Evolutionary conservation across 2,113 vertebrate genomes (phyloP), one percentile per base, ranked within the genome.

Genomic region (Pogona vitticeps): DNA sequence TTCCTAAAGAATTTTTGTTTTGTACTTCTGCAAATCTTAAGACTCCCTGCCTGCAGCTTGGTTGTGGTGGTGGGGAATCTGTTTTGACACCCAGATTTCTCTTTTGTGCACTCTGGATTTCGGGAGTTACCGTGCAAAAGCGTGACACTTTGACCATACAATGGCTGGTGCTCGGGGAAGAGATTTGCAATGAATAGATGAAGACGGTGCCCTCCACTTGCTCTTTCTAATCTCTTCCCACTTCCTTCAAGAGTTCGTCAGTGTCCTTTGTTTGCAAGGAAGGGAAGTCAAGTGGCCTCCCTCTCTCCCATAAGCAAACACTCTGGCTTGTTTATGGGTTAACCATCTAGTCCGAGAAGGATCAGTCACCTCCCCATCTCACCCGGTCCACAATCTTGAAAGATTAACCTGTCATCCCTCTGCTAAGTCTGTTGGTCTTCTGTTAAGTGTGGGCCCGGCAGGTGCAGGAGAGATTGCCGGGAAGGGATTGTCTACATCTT

Each of bases 271-370:
- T 26, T 42, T 26, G 58, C 67, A 1, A 80, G 83, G 58, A 85
- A 26, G 21, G 80, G 67, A 14, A 23, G 58, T 77, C 56, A 85
- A 86, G 28, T 67, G 56, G 3, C 33, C 76, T 88, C 80, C 79
- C 73, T 90, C 83, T 52, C 0, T 63, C 28, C 8, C 12, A 78
- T 0, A 72, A 61, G n/a, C 65, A 90, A 61, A 88, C 38, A 28
- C 13, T 83, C 78, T 77, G 75, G 26, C 84, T 88, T 90, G 52
- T 61, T 90, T 88, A 63, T 33, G 36, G 21, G 65, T 82, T 83
- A 65, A 78, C 79, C 75, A 58, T 28, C 88, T 38, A 79, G n/a
- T n/a, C 33, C 61, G 0, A 28, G 58, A 86, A 70, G 40, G 70
- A 20, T 83, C 52, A 61, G 46, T 10, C 33, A 23, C 73, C 59